Evolutionary conservation across 1,140 invertebrate species (phyloP), one percentile per base, ranked within the genome.

Genomic region (Pinna nobilis): DNA sequence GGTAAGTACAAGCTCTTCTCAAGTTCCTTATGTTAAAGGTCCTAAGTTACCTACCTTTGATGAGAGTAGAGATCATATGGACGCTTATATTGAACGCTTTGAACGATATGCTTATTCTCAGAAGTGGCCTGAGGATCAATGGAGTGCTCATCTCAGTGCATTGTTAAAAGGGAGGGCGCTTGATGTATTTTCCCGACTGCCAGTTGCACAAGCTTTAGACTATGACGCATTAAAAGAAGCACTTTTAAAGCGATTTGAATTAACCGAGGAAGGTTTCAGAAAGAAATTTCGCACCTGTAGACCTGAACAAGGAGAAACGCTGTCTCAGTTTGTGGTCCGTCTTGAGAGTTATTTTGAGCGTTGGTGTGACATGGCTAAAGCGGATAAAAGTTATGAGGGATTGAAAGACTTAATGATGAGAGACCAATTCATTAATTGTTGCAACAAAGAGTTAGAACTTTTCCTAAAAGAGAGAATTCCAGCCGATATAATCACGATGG

Each of bases 31-130:
- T n/a, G n/a, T 47, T 3, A 68, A 25, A 37, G 57, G 11, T 35
- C 60, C 60, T 3, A 71, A 72, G 23, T n/a, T 71, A 13, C 74
- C 69, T 11, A 18, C 6, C 35, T 72, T 76, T 59, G 69, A 76
- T 18, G 74, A 72, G 3, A 37, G 44, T 4, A 65, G 66, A 66
- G 69, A 72, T 70, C 50, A 72, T 44, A 76, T 76, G 37, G 74
- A 72, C 44, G 44, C n/a, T 1, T 64, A 65, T 37, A 35, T 71
- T 6, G 13, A 44, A 11, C 30, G 61, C 15, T 76, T 76, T 66
- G 69, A 76, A 30, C 37, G 74, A 15, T 64, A 51, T 59, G 69
- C 69, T 25, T 13, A 50, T 20, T 39, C 28, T 7, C 50, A 50
- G 30, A 47, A 66, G 37, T 72, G 60, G 60, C 18, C 28, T 2